Evolutionary conservation across 2,113 vertebrate species (phyloP).

Genomic region (Chamaetylas fuelleborni): DNA sequence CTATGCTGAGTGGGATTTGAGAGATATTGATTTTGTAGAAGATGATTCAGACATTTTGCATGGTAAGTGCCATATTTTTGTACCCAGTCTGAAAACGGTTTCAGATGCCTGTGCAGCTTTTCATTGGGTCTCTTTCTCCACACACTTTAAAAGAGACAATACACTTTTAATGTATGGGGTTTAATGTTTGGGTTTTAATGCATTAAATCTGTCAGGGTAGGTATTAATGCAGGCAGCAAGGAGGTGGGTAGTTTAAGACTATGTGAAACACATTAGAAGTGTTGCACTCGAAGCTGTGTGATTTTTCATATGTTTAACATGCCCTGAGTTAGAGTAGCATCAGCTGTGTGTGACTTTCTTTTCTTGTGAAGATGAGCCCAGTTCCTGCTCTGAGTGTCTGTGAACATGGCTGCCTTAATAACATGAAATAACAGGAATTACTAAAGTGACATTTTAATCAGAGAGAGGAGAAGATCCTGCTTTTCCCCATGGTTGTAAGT

Average conservation of each 20-base stretch:
- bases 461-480: not conserved
- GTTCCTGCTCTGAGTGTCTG: not conserved
- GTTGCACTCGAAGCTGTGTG: not conserved
- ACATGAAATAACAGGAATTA: not conserved
- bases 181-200: not conserved
- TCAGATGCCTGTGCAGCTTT: not conserved
- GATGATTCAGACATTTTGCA: slow-evolving; percentile 97
- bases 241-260: not conserved
- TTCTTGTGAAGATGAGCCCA: not conserved
- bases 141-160: not conserved
- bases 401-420: not conserved
- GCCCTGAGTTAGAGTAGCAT: not conserved
- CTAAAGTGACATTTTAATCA: not conserved
- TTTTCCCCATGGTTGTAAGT: not conserved
- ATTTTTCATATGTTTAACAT: not conserved
- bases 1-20: slow-evolving; percentile 99
- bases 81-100: not conserved
- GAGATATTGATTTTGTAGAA: slow-evolving; percentile 99
- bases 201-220: not conserved
- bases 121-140: not conserved
- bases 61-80: slow-evolving; percentile 73
- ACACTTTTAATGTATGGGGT: not conserved
- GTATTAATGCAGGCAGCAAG: not conserved
- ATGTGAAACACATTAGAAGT: not conserved
- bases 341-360: not conserved